These are phyloP conservation scores for Mola mola DNA, from an alignment of 2,113 vertebrate species.

Conservation along the genomic window DNA sequence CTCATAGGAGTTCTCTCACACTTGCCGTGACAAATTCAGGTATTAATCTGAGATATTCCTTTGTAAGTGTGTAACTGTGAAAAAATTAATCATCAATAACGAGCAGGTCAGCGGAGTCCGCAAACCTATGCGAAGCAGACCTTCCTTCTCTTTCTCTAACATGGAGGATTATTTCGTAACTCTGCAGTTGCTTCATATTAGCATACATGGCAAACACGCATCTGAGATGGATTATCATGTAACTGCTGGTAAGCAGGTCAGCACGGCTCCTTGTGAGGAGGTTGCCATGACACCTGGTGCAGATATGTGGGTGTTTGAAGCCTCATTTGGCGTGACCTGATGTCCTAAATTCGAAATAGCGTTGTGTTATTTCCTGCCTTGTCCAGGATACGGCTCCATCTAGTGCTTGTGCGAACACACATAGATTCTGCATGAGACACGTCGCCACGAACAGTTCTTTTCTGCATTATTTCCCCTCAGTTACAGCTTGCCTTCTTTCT, in stretches of 20 bases:
- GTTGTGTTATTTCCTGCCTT: slow-evolving; percentile 48
- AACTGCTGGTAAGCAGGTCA: slow-evolving; percentile 64
- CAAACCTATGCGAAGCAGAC: slow-evolving; percentile 9
- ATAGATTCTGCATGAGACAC: slow-evolving; percentile 23
- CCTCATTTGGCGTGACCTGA: slow-evolving; percentile 54
- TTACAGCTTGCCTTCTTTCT: slow-evolving; percentile 2
- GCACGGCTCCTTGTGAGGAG: slow-evolving; percentile 48
- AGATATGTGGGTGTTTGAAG: slow-evolving; percentile 50
- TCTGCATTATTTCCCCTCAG: slow-evolving; percentile 8
- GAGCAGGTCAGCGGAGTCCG: slow-evolving; percentile 17
- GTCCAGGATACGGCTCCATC: slow-evolving; percentile 27
- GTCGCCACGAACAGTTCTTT: slow-evolving; percentile 2
- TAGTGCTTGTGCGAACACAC: background rate
- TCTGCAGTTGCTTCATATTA: slow-evolving; percentile 44
- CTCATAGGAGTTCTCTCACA: slow-evolving; percentile 31
- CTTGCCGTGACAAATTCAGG: slow-evolving; percentile 36
- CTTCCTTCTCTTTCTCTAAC: slow-evolving; percentile 18
- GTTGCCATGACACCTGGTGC: slow-evolving; percentile 68
- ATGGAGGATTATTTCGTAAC: slow-evolving; percentile 49
- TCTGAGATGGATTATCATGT: slow-evolving; percentile 48
- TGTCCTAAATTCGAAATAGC: slow-evolving; percentile 68
- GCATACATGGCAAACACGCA: slow-evolving; percentile 35
- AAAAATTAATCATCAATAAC: slow-evolving; percentile 2
- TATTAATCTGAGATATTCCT: background rate
- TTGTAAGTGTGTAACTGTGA: slow-evolving; percentile 43